A percentile compares a stretch with the other conserved stretches of the same genome.
phyloP scores from a whole-genome alignment of 2,113 vertebrate species.

The Chaetops frenatus region DNA sequence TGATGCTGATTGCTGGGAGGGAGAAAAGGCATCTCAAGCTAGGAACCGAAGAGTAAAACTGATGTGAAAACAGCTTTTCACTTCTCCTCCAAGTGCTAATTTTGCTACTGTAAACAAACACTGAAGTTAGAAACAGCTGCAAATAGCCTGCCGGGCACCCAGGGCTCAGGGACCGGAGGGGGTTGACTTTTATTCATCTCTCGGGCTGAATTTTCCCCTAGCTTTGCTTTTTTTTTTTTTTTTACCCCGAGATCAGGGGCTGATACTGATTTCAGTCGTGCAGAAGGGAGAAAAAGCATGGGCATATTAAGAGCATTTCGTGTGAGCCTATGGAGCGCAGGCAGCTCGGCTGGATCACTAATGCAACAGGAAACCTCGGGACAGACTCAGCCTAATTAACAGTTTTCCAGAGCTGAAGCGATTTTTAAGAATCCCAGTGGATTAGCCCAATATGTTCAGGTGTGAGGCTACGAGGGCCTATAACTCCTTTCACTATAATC shows the following conservation, averaged over 20 bases:
- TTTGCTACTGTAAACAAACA: slow-evolving; percentile 58
- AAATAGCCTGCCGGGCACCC: slow-evolving; percentile 31
- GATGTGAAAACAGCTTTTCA: slow-evolving; percentile 60
- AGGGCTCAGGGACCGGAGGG: not conserved
- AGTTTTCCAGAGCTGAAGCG: slow-evolving; percentile 55
- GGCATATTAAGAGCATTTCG: not conserved
- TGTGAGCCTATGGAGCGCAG: not conserved
- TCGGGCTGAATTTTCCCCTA: not conserved
- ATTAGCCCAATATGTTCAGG: slow-evolving; percentile 60
- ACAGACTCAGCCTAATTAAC: slow-evolving; percentile 59
- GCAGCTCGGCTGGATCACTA: slow-evolving; percentile 19
- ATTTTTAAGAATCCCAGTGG: slow-evolving; percentile 57
- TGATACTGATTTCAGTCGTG: not conserved
- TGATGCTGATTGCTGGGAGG: not conserved
- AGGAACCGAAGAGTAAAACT: slow-evolving; percentile 23
- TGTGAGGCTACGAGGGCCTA: slow-evolving; percentile 53
- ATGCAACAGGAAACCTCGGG: slow-evolving; percentile 61
- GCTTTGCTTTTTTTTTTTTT: not conserved
- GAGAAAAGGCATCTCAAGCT: not conserved
- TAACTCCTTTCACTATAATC: slow-evolving; percentile 70
- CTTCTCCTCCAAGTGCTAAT: slow-evolving; percentile 37
- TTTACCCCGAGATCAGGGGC: not conserved
- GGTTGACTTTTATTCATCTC: not conserved
- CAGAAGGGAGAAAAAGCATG: not conserved
- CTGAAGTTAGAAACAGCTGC: slow-evolving; percentile 60